Evolutionary conservation across 1,140 invertebrate species (phyloP).

Genomic region (Sarcophaga bullata): DNA sequence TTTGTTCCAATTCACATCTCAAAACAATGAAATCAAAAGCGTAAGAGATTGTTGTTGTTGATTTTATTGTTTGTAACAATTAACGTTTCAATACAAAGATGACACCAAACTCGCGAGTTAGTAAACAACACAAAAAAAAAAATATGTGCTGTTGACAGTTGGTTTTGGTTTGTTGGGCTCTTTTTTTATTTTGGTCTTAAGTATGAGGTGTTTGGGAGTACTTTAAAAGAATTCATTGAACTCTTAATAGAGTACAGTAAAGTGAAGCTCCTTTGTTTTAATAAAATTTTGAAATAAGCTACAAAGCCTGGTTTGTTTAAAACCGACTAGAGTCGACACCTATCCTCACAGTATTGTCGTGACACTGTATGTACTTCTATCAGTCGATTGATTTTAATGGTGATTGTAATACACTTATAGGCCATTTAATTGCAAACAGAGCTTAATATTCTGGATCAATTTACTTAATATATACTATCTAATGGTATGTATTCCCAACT

Average conservation of each 20-base stretch:
- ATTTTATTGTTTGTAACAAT: slow-evolving; percentile 35
- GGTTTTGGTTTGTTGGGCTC: not conserved
- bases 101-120: slow-evolving; percentile 19
- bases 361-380: not conserved
- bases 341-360: not conserved
- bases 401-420: not conserved
- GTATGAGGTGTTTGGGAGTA: not conserved
- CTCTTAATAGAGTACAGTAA: no score
- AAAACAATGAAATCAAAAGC: slow-evolving; percentile 7
- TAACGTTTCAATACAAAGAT: slow-evolving; percentile 33
- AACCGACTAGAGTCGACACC: not conserved
- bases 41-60: slow-evolving; percentile 26
- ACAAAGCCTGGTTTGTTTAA: no score
- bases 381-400: no score
- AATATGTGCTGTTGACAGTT: slow-evolving; percentile 4
- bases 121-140: not conserved
- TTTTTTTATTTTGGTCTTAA: not conserved
- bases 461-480: no score
- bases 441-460: no score
- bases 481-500: no score
- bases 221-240: slow-evolving; percentile 10
- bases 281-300: no score
- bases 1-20: slow-evolving; percentile 36
- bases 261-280: no score
- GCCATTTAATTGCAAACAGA: not conserved